A percentile compares a stretch with the other conserved stretches of the same genome.
phyloP scores from a whole-genome alignment of 2,113 vertebrate species.

The Dryoscopus gambensis region DNA sequence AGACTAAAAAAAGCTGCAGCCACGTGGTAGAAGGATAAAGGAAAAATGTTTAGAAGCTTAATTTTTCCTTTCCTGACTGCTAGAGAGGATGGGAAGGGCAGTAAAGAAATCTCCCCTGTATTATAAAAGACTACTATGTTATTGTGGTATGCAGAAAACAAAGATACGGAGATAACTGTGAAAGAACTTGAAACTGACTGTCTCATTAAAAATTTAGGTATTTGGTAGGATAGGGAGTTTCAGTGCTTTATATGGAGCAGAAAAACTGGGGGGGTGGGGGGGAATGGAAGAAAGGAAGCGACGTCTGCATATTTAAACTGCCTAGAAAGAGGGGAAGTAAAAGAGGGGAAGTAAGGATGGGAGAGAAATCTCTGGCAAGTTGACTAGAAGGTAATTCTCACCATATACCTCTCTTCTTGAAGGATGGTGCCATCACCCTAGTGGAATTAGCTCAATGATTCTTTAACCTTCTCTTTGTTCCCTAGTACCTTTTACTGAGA shows the following conservation, averaged over 20 bases:
- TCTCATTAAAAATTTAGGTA: background rate
- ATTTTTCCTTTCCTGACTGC: background rate
- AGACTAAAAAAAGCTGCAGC: background rate
- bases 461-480: background rate
- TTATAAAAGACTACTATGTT: background rate
- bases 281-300: background rate
- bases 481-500: background rate
- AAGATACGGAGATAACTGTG: background rate
- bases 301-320: background rate
- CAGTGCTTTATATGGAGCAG: background rate
- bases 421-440: background rate
- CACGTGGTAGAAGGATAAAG: background rate
- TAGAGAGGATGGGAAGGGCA: background rate
- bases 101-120: background rate
- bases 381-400: background rate
- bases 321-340: background rate
- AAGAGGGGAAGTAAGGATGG: background rate
- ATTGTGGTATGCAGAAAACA: background rate
- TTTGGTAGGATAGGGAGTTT: background rate
- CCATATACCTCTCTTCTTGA: background rate
- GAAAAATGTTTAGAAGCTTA: background rate
- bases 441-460: background rate
- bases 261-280: background rate
- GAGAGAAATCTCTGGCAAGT: background rate
- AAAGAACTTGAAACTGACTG: background rate